Percentiles rank a stretch among this genome's conserved stretches.
Evolutionary conservation across 1,140 invertebrate species (phyloP).

Genomic region (Drosophila tsacasi): DNA sequence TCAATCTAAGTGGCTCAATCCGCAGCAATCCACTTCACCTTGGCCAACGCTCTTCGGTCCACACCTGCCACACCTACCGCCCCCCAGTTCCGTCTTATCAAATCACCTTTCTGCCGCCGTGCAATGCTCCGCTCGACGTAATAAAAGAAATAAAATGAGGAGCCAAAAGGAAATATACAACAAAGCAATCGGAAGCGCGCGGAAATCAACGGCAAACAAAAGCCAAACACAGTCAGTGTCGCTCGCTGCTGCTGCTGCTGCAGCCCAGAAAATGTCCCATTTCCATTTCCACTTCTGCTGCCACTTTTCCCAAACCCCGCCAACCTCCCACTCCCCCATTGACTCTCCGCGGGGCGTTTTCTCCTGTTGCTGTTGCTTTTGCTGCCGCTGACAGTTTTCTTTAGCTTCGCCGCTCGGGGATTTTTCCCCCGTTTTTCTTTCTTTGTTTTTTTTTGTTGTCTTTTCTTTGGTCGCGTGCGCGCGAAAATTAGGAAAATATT

Average conservation of each 20-base stretch:
- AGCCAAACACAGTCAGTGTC: slow-evolving; percentile 50
- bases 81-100: slow-evolving; percentile 25
- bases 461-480: slow-evolving; percentile 73
- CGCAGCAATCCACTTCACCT: slow-evolving; percentile 24
- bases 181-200: slow-evolving; percentile 77
- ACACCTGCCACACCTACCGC: background rate
- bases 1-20: slow-evolving; percentile 46
- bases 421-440: slow-evolving; percentile 16
- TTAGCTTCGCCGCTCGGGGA: slow-evolving; percentile 49
- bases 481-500: slow-evolving; percentile 82
- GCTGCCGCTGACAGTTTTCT: slow-evolving; percentile 77
- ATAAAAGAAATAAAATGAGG: slow-evolving; percentile 36
- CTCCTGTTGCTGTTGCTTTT: slow-evolving; percentile 59
- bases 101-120: slow-evolving; percentile 45
- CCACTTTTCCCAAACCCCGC: background rate
- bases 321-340: background rate
- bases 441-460: slow-evolving; percentile 26
- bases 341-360: slow-evolving; percentile 38
- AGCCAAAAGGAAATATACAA: slow-evolving; percentile 59
- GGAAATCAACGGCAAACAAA: slow-evolving; percentile 80
- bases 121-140: slow-evolving; percentile 15
- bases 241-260: slow-evolving; percentile 17
- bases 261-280: slow-evolving; percentile 38
- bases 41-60: slow-evolving; percentile 5
- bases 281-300: slow-evolving; percentile 17